phyloP scores from a whole-genome alignment of 2,113 vertebrate species.

The Porphyrio hochstetteri region DNA sequence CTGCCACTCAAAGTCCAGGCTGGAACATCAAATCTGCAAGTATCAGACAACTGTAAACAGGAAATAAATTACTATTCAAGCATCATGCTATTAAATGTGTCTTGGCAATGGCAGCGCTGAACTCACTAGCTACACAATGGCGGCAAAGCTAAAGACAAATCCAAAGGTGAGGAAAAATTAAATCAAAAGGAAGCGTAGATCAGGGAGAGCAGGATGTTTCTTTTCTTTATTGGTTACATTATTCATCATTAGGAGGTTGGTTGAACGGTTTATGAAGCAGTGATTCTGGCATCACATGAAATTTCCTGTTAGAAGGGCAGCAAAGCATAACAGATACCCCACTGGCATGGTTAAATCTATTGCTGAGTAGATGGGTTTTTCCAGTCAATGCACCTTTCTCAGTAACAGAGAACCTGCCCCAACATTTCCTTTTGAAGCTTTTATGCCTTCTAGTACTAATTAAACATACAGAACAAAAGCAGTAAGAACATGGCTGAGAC shows the following conservation, averaged over 20 bases:
- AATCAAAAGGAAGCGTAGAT: neutral
- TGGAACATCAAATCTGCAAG: neutral
- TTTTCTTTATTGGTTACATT: neutral
- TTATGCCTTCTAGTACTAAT: neutral
- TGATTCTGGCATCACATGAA: neutral
- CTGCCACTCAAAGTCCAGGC: neutral
- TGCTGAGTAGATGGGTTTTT: neutral
- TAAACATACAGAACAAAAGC: neutral
- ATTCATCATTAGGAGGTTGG: neutral
- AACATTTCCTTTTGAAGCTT: neutral
- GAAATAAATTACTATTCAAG: neutral
- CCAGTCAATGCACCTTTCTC: neutral
- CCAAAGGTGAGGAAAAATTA: neutral
- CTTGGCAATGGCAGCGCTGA: neutral
- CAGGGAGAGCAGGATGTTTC: accelerated
- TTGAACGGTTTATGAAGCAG: neutral
- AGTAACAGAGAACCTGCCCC: neutral
- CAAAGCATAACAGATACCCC: neutral
- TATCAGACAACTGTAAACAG: neutral
- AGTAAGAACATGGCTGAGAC: neutral
- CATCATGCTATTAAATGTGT: neutral
- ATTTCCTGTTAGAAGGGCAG: neutral
- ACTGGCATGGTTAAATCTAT: neutral
- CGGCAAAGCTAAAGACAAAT: neutral
- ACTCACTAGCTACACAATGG: neutral